Evolutionary conservation across 2,888 invertebrate species (phyloP), one percentile per base, ranked within the genome.

Genomic region (Dicycla oo): DNA sequence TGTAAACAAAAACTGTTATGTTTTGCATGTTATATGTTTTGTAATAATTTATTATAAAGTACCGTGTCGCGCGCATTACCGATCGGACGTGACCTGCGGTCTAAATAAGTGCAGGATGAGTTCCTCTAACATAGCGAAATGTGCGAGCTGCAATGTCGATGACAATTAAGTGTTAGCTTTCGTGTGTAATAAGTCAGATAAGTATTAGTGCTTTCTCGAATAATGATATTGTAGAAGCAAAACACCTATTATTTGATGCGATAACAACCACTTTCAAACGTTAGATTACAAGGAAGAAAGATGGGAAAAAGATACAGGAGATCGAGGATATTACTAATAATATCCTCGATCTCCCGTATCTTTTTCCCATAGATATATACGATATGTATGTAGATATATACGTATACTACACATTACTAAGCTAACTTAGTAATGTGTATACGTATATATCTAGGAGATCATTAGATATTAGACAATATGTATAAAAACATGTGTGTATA

Each of bases 121-220:
- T 60, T 60, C 18, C 43, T 45, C 20, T 15, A 60, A 60, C 3
- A 23, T 45, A 43, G 60, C 30, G 4, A 60, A 60, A 43, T 45
- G 60, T 60, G 60, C 26, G 43, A 60, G 11, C 6, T 61, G 60
- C 26, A 61, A 45, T 61, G 45, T 61, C 26, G 26, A 26, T 60
- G 45, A 20, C 20, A 61, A 61, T 45, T 26, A 61, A 61, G 23
- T 49, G n/a, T 60, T 43, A 64, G 51, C 40, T 11, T 53, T 64
- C 20, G 65, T 56, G 4, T 56, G 54, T 45, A 56, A 56, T 45
- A 10, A 34, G 30, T 45, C 10, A 56, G 65, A 45, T 45, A 5
- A 45, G 65, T 65, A 15, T 56, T 18, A 64, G 43, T 43, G 65
- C 15, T 30, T 54, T 65, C n/a, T 40, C 65, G 0, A 57, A 57